phyloP scores from a whole-genome alignment of 37 sponge, comb jelly and placozoan species.

The Aphrocallistes beatrix region DNA sequence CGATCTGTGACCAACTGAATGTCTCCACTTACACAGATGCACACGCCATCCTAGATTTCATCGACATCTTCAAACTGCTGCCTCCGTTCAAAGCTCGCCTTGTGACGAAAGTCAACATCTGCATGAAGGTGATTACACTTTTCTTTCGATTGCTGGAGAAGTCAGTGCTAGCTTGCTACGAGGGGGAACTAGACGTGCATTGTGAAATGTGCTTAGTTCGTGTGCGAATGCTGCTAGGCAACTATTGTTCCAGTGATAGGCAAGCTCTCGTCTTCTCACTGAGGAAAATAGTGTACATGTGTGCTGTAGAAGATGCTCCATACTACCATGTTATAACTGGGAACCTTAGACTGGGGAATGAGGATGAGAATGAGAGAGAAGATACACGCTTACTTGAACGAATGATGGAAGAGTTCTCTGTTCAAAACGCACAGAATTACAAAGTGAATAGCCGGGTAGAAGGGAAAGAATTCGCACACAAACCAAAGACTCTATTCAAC shows the following conservation, averaged over 20 bases:
- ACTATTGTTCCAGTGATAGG: neutral
- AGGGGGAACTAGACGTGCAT: neutral
- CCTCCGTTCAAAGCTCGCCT: constrained; percentile 7
- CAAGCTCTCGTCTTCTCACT: neutral
- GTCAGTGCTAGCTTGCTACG: neutral
- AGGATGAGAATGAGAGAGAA: neutral
- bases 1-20: neutral
- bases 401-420: neutral
- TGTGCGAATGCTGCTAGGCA: neutral
- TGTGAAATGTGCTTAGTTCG: neutral
- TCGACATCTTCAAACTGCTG: neutral
- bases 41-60: neutral
- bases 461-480: constrained; percentile 8
- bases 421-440: neutral
- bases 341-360: neutral
- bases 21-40: neutral
- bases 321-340: neutral
- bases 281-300: neutral
- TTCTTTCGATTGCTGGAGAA: neutral
- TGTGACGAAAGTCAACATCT: neutral
- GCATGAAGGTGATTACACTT: neutral
- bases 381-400: neutral
- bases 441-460: neutral
- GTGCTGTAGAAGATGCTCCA: neutral
- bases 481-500: neutral